phyloP scores from a whole-genome alignment of 2,888 invertebrate genomes.

The Drosophila anceps region DNA sequence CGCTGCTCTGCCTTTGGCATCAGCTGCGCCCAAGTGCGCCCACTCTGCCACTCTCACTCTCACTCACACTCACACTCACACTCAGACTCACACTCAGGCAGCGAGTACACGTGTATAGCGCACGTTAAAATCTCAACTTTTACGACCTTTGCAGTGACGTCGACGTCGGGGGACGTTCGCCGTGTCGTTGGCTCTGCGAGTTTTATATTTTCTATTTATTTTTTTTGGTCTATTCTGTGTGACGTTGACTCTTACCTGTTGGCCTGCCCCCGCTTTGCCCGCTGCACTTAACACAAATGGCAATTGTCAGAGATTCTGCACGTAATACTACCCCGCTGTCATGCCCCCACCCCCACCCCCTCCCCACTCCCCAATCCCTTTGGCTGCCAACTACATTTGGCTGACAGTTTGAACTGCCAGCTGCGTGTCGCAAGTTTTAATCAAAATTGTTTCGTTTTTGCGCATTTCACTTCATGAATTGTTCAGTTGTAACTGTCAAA shows the following conservation, averaged over 20 bases:
- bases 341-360: neutral
- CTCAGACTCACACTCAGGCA: neutral
- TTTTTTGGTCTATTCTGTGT: slow-evolving; percentile 22
- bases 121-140: slow-evolving; percentile 83
- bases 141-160: slow-evolving; percentile 71
- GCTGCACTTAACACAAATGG: slow-evolving; percentile 58
- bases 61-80: slow-evolving; percentile 22
- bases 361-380: neutral
- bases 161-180: slow-evolving; percentile 31
- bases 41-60: slow-evolving; percentile 36
- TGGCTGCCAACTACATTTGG: slow-evolving; percentile 46
- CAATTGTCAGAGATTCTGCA: slow-evolving; percentile 65
- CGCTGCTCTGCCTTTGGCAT: slow-evolving; percentile 43
- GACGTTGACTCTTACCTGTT: slow-evolving; percentile 67
- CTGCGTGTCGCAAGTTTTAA: slow-evolving; percentile 72
- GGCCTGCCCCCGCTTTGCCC: slow-evolving; percentile 38
- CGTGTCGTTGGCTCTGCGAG: slow-evolving; percentile 32
- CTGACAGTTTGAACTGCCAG: slow-evolving; percentile 35
- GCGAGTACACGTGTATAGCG: slow-evolving; percentile 78
- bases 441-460: slow-evolving; percentile 75
- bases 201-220: slow-evolving; percentile 47
- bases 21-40: slow-evolving; percentile 70
- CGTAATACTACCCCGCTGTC: slow-evolving; percentile 22
- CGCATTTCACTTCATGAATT: slow-evolving; percentile 68
- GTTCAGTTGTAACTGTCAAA: slow-evolving; percentile 80